Percentiles rank a stretch among this genome's conserved stretches.
Evolutionary conservation across 1,140 invertebrate species (phyloP).

Genomic region (Caenorhabditis brenneri): DNA sequence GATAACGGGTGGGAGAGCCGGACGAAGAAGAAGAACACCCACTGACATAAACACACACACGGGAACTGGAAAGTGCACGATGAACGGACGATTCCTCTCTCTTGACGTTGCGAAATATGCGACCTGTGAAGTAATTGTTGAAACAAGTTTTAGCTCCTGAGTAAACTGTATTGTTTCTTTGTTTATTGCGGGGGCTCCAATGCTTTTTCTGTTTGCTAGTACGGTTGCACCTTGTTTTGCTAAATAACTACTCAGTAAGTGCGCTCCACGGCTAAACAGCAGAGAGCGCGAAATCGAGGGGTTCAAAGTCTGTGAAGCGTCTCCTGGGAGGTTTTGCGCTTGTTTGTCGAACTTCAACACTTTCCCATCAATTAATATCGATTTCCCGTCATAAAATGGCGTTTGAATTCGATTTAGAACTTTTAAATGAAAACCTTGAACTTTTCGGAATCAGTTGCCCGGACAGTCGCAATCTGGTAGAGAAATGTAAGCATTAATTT

Average conservation of each 20-base stretch:
- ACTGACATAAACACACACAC: neutral
- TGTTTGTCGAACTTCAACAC: neutral
- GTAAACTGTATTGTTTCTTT: slow-evolving; percentile 28
- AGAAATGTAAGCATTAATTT: neutral
- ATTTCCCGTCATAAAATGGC: slow-evolving; percentile 3
- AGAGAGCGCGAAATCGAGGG: slow-evolving; percentile 3
- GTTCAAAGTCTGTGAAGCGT: neutral
- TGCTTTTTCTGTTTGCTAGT: neutral
- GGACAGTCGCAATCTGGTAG: neutral
- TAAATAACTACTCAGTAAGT: neutral
- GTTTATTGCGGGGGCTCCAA: neutral
- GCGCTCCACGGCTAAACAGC: neutral
- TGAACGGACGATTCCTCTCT: neutral
- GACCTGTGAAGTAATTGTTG: neutral
- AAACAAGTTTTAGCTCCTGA: neutral
- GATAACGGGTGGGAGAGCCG: slow-evolving; percentile 7
- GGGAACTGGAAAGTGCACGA: neutral
- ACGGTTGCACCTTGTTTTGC: neutral
- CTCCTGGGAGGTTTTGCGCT: too few species aligned
- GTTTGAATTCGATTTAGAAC: neutral
- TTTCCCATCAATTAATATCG: neutral
- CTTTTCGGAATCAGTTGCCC: neutral
- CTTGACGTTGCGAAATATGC: neutral
- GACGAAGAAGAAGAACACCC: neutral
- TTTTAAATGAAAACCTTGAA: neutral